Evolutionary conservation across 2,797 vertebrate species (phyloP).

Genomic region (Rhinophrynus dorsalis): DNA sequence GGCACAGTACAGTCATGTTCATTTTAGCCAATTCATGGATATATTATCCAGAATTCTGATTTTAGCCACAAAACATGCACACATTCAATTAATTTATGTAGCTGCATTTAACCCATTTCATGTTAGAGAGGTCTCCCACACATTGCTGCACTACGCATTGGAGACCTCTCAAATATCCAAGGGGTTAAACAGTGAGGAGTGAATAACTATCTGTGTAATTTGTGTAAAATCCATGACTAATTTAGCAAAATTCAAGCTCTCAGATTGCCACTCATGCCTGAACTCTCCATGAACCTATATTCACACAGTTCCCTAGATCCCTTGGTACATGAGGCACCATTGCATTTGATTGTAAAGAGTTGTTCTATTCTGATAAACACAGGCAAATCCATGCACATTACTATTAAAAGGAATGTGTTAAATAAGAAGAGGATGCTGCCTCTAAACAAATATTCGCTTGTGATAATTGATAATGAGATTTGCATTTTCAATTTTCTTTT

Average conservation of each 20-base stretch:
- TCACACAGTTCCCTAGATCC: not conserved
- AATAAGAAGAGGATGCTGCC: not conserved
- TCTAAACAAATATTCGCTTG: too few species aligned
- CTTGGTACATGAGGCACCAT: not conserved
- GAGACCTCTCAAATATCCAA: too few species aligned
- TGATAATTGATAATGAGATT: too few species aligned
- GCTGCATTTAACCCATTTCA: not conserved
- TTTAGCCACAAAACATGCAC: too few species aligned
- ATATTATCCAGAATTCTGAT: too few species aligned
- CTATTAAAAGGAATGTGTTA: not conserved
- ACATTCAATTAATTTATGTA: constrained; percentile 16
- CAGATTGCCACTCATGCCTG: constrained; percentile 3
- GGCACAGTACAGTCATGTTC: too few species aligned
- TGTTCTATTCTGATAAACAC: not conserved
- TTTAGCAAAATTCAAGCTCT: constrained; percentile 14
- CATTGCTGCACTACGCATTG: too few species aligned
- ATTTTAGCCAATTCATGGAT: too few species aligned
- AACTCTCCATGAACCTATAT: constrained; percentile 15
- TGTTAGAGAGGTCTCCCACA: too few species aligned
- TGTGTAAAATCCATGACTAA: constrained; percentile 18
- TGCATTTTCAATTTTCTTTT: too few species aligned
- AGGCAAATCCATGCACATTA: not conserved
- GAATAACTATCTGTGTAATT: constrained; percentile 2
- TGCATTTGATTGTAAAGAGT: not conserved
- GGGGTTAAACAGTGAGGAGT: constrained; percentile 2